phyloP scores from a whole-genome alignment of 2,888 invertebrate species.

The Hipparchia semele region DNA sequence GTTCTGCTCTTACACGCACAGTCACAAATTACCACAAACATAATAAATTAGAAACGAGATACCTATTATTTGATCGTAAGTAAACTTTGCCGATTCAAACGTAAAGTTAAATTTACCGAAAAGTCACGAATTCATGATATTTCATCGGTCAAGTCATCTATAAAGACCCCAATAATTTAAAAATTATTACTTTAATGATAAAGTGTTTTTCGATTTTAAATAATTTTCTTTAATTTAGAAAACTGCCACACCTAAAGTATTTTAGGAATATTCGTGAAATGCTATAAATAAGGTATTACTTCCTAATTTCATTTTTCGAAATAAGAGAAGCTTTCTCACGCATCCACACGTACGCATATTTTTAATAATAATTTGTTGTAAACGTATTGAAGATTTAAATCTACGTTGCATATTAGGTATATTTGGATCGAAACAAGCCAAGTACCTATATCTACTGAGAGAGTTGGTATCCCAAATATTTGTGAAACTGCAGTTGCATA shows the following conservation, averaged over 20 bases:
- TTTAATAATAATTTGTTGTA: no score
- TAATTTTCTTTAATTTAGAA: no score
- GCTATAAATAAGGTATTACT: no score
- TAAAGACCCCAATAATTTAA: no score
- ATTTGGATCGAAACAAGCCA: background rate
- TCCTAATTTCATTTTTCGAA: no score
- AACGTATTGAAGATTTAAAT: no score
- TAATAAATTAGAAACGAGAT: background rate
- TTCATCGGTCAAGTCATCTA: background rate
- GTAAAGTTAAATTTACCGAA: constrained; percentile 1
- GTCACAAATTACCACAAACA: background rate
- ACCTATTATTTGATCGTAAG: background rate
- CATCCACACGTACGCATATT: no score
- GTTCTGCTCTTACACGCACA: background rate
- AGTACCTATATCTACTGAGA: background rate
- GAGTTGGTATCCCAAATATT: constrained; percentile 8
- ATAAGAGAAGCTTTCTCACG: background rate
- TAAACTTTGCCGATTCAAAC: background rate
- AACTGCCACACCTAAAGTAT: no score
- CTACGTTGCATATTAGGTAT: background rate
- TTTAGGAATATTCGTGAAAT: no score
- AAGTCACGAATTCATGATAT: background rate
- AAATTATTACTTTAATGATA: no score
- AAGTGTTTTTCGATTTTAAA: no score
- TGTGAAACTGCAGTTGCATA: constrained; percentile 13